Evolutionary conservation across 2,113 vertebrate species (phyloP), one percentile per base, ranked within the genome.

Genomic region (Puntigrus tetrazona): DNA sequence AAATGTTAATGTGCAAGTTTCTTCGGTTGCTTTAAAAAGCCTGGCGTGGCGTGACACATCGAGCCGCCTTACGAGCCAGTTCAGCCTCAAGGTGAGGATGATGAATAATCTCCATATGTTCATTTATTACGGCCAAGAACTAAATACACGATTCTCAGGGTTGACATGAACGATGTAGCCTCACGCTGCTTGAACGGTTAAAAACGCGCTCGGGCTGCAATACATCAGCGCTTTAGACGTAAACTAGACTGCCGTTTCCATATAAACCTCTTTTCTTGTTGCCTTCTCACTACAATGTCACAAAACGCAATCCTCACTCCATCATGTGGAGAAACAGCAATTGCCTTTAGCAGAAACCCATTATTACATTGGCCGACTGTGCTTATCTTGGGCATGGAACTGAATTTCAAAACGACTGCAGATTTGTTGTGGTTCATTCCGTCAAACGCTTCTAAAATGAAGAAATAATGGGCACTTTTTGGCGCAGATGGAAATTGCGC

Each of bases 101-200:
- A 84, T 78, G 52, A 69, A 81, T 81, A 74, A n/a, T 20, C 2
- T 74, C 85, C 83, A 52, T 25, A 43, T 57, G 41, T 31, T 76
- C 45, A 52, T 84, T 81, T 87, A 81, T 76, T 78, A 82, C 1
- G 34, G 41, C 45, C 18, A n/a, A 27, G 75, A 80, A 85, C 82
- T 70, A 85, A 83, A 80, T 50, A 69, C 45, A 74, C 81, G 34
- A 63, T 82, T 82, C 34, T 75, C 55, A n/a, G n/a, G n/a, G n/a
- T 31, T 14, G 38, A 57, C 43, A 41, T 47, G 47, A 85, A 61
- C 20, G 27, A 74, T 74, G 52, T 45, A 31, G n/a, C n/a, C 34
- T 41, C 41, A 34, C 27, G n/a, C 13, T n/a, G 27, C 70, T 41
- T 76, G 25, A 20, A 69, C 57, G 29, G 72, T 57, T 16, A n/a